Evolutionary conservation across 2,113 vertebrate genomes (phyloP).

Genomic region (Ranitomeya variabilis): DNA sequence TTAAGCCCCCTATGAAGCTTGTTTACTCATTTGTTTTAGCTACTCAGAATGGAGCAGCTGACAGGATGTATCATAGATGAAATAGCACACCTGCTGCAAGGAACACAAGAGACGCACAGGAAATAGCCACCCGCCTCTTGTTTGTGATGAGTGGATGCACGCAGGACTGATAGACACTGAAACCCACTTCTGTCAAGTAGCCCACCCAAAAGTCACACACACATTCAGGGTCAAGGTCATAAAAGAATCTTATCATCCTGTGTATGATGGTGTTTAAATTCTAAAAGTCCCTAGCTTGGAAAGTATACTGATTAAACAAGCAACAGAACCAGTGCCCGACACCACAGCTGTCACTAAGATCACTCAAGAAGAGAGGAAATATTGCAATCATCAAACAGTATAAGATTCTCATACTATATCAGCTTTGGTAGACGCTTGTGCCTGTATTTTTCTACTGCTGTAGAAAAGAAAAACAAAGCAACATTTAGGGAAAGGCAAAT

Average conservation of each 20-base stretch:
- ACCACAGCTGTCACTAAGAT: background rate
- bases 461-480: too few species aligned
- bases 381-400: background rate
- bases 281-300: background rate
- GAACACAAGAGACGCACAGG: background rate
- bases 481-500: too few species aligned
- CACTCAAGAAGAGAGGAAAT: background rate
- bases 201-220: background rate
- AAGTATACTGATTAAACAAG: background rate
- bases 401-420: background rate
- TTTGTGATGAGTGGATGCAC: background rate
- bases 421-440: too few species aligned
- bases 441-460: too few species aligned
- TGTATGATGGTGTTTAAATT: background rate
- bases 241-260: background rate
- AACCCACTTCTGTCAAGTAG: background rate
- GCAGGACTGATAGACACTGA: background rate
- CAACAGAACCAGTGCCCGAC: background rate
- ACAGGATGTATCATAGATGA: conserved; percentile 19
- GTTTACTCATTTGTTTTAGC: conserved; percentile 37
- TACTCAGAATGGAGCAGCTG: conserved; percentile 13
- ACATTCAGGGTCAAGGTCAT: background rate
- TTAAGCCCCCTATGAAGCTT: background rate
- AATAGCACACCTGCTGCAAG: conserved; percentile 47
- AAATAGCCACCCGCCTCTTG: conserved; percentile 1